These are phyloP conservation scores for Sinella curviseta DNA, from an alignment of 1,140 invertebrate genomes.

Conservation along the genomic window DNA sequence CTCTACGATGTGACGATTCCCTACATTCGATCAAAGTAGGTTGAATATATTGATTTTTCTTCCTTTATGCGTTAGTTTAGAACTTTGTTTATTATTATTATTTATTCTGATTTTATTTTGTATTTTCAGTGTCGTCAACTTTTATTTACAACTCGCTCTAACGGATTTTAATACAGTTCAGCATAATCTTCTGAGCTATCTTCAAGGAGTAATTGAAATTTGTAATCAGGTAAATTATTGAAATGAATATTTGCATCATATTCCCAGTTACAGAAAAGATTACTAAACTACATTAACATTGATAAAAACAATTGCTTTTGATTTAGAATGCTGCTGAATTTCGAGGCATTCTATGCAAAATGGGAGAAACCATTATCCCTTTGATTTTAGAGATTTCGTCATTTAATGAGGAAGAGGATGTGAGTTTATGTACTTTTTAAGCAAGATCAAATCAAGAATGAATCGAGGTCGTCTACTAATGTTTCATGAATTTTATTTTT, in stretches of 20 bases:
- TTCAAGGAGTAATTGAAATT: too few relatives aligned
- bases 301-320: too few relatives aligned
- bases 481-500: too few relatives aligned
- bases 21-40: conserved; percentile 38
- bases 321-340: conserved; percentile 45
- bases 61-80: background rate
- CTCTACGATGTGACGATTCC: conserved; percentile 29
- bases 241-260: too few relatives aligned
- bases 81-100: too few relatives aligned
- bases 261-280: too few relatives aligned
- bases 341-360: conserved; percentile 38
- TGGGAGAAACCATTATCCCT: conserved; percentile 41
- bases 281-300: too few relatives aligned
- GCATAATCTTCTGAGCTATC: too few relatives aligned
- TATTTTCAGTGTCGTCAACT: conserved; percentile 30
- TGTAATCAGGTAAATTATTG: too few relatives aligned
- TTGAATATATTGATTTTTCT: too few relatives aligned
- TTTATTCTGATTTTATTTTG: background rate
- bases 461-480: too few relatives aligned
- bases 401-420: background rate
- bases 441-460: background rate
- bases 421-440: background rate
- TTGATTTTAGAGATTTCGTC: conserved; percentile 14
- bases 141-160: conserved; percentile 29
- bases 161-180: too few relatives aligned